A percentile compares a stretch with the other conserved stretches of the same genome.
These are phyloP conservation scores for Zosterops japonicus DNA, from an alignment of 2,113 vertebrate species.

Conservation along the genomic window DNA sequence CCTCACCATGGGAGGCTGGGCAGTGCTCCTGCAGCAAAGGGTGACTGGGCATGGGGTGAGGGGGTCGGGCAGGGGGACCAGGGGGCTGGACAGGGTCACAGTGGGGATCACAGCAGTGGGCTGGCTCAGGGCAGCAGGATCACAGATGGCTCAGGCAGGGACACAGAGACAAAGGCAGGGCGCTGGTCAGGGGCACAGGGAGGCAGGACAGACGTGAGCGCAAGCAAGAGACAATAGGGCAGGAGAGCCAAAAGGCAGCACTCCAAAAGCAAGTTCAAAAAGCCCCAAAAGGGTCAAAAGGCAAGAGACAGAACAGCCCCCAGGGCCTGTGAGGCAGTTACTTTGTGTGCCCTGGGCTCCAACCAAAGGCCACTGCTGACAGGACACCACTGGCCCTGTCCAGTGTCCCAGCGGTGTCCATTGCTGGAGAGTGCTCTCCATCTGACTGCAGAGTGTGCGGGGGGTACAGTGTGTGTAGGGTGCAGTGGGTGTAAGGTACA, in stretches of 20 bases:
- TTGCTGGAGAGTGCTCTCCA: fast-evolving
- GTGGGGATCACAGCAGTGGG: background rate
- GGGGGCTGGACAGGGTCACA: fast-evolving
- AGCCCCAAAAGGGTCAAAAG: background rate
- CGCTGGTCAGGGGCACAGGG: background rate
- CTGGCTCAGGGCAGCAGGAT: background rate
- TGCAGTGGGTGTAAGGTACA: background rate
- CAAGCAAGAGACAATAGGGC: background rate
- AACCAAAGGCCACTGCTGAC: too few species aligned
- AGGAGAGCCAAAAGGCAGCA: background rate
- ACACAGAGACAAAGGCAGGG: background rate
- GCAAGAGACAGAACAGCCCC: background rate
- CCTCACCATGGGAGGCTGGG: fast-evolving
- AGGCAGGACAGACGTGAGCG: background rate
- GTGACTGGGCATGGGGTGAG: fast-evolving
- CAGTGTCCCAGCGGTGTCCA: background rate
- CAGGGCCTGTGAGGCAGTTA: too few species aligned
- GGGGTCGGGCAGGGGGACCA: background rate
- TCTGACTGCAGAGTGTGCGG: too few species aligned
- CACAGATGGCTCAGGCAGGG: background rate
- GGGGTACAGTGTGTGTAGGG: background rate
- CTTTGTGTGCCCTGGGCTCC: background rate
- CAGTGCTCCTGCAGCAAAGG: background rate
- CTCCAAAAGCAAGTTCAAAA: background rate
- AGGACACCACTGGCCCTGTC: too few species aligned